These are phyloP conservation scores for zebrafish (Danio rerio) DNA, from an alignment of 2,113 vertebrate species.

Conservation along the genomic window DNA sequence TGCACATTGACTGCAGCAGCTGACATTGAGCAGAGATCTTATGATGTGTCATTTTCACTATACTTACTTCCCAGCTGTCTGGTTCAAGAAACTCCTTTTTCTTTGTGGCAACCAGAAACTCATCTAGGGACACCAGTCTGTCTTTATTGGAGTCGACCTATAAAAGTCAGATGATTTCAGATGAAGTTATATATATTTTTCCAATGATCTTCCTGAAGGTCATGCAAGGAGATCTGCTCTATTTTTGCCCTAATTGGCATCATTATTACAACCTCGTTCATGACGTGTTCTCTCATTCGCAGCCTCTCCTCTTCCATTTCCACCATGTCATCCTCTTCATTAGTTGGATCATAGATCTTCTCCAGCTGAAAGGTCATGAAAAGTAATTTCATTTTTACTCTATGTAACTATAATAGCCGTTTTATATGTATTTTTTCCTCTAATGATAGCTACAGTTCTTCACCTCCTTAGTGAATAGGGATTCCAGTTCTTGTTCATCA, in stretches of 20 bases:
- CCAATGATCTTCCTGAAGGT: neutral
- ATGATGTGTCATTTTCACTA: neutral
- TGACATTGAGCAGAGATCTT: neutral
- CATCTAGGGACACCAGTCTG: conserved; percentile 89
- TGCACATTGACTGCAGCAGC: neutral
- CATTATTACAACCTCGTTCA: conserved; percentile 87
- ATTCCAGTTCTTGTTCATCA: conserved; percentile 96
- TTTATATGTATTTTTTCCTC: neutral
- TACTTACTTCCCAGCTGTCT: conserved; percentile 96
- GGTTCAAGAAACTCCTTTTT: conserved; percentile 96
- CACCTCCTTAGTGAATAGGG: conserved; percentile 98
- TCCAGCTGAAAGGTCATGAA: conserved; percentile 81
- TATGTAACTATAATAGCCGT: neutral
- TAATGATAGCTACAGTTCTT: neutral
- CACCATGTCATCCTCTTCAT: conserved; percentile 97
- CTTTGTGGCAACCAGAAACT: conserved; percentile 90
- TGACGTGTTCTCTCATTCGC: conserved; percentile 97
- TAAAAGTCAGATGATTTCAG: conserved; percentile 24
- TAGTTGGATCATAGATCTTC: conserved; percentile 95
- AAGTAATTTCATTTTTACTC: neutral
- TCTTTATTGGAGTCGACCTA: conserved; percentile 93
- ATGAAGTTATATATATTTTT: neutral
- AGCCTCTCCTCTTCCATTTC: conserved; percentile 98
- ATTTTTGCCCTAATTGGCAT: neutral
- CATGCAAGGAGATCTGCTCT: neutral